Base-by-base conservation (phyloP, 1,140 invertebrate species). In the Halictus rubicundus region DNA sequence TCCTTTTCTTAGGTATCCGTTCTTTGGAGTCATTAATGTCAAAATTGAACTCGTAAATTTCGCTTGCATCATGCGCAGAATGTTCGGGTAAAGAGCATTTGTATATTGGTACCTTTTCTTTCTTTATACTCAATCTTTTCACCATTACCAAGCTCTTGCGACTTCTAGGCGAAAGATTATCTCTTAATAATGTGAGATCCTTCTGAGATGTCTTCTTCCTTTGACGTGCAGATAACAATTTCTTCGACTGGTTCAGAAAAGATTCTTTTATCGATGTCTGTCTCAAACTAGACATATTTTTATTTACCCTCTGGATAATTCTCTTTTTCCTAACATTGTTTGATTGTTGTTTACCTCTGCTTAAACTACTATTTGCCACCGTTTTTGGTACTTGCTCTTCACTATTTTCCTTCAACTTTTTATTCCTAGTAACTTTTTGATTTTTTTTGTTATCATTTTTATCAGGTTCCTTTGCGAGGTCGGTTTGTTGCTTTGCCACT, bases 21-120 rank as follows among this genome's bases (percentile, higher is more conserved):
- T 87, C 86, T 14, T 32, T 74, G 2, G 77, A 37, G 3, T 87
- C 85, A 39, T 87, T 69, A 27, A 12, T 2, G 49, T 87, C 83
- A 27, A 74, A 87, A 8, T 70, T 85, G 52, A 87, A 87, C 0
- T 87, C 85, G 46, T 87, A 87, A 16, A 87, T 61, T 27, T 84
- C 82, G 25, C 16, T 81, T 0, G 21, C 52, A 5, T 68, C 59
- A 61, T 77, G 63, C 3, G 12, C 32, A 21, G 39, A 32, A 10
- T 52, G 60, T 16, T 87, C 78, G 27, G 60, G 19, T 23, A 69
- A 59, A 10, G 54, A 1, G 8, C 23, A 39, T 69, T 82, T 65
- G 14, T 87, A 87, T 6, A 87, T 19, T 19, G 86, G 86, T 7
- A 82, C 4, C 27, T 84, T 87, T 6, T 39, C 32, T 42, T 23